Evolutionary conservation across 2,797 vertebrate genomes (phyloP).

Genomic region (Danio aesculapii): DNA sequence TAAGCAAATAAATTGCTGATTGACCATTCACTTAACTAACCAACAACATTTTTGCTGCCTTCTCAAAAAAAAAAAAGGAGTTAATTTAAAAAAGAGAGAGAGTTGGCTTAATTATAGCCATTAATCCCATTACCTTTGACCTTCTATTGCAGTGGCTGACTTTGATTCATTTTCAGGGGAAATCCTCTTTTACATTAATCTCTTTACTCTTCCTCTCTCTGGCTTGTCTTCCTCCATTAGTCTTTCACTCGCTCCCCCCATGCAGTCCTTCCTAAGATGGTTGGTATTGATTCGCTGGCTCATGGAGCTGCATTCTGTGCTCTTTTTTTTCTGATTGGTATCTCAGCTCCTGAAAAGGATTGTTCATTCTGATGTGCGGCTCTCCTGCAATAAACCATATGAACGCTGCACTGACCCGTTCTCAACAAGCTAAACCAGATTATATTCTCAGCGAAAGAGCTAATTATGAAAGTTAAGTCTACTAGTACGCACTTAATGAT

Average conservation of each 20-base stretch:
- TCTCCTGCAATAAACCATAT: slow-evolving; percentile 33
- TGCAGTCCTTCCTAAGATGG: slow-evolving; percentile 44
- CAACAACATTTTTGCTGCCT: not conserved
- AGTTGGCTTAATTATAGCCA: slow-evolving; percentile 44
- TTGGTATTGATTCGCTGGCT: slow-evolving; percentile 60
- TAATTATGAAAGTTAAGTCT: slow-evolving; percentile 4
- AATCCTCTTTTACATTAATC: slow-evolving; percentile 55
- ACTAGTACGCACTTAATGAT: slow-evolving; percentile 37
- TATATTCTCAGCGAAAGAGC: slow-evolving; percentile 8
- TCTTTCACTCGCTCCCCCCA: slow-evolving; percentile 29
- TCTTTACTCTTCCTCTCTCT: slow-evolving; percentile 48
- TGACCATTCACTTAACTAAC: not conserved
- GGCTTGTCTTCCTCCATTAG: slow-evolving; percentile 37
- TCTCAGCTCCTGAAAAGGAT: slow-evolving; percentile 49
- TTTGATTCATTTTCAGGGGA: slow-evolving; percentile 58
- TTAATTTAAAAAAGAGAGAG: not conserved
- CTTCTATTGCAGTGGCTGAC: slow-evolving; percentile 40
- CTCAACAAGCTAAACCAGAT: not conserved
- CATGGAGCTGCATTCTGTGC: slow-evolving; percentile 35
- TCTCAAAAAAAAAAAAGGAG: slow-evolving; percentile 8
- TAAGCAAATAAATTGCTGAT: not conserved
- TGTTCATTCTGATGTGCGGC: slow-evolving; percentile 44
- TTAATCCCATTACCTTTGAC: slow-evolving; percentile 55
- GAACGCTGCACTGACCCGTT: not conserved
- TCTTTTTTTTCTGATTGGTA: slow-evolving; percentile 60